These are phyloP conservation scores for Tetragnatha montana DNA, from an alignment of 2,888 invertebrate genomes.

Conservation along the genomic window DNA sequence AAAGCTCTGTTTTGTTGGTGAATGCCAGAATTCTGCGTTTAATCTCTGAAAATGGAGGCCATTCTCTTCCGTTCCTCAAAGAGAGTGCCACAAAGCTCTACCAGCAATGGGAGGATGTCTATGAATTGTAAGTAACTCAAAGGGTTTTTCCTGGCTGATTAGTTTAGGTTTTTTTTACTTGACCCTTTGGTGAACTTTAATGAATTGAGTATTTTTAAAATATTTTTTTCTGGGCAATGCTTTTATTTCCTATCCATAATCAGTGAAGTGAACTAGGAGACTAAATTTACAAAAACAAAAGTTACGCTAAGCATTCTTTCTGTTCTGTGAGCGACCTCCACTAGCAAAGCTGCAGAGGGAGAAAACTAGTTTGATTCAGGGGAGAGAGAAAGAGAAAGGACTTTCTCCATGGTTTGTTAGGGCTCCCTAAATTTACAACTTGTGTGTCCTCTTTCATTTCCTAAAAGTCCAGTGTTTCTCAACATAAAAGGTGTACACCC, in stretches of 20 bases:
- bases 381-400: too few species aligned
- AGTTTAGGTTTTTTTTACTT: not conserved
- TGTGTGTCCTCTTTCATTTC: too few species aligned
- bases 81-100: constrained; percentile 83
- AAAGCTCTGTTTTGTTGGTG: constrained; percentile 79
- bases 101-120: constrained; percentile 83
- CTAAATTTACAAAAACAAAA: too few species aligned
- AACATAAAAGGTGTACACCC: too few species aligned
- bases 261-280: too few species aligned
- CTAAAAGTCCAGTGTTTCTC: too few species aligned
- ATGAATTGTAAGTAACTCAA: constrained; percentile 80
- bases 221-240: not conserved
- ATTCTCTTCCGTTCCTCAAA: constrained; percentile 79
- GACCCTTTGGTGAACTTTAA: not conserved
- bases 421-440: too few species aligned
- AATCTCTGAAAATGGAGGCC: constrained; percentile 78
- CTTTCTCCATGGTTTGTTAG: too few species aligned
- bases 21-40: constrained; percentile 81
- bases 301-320: too few species aligned
- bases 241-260: not conserved
- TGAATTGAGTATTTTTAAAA: not conserved
- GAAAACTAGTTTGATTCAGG: too few species aligned
- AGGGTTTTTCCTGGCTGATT: not conserved
- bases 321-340: too few species aligned
- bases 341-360: too few species aligned